phyloP scores from a whole-genome alignment of 2,888 invertebrate genomes.

The Eumacrocentrus americanus region DNA sequence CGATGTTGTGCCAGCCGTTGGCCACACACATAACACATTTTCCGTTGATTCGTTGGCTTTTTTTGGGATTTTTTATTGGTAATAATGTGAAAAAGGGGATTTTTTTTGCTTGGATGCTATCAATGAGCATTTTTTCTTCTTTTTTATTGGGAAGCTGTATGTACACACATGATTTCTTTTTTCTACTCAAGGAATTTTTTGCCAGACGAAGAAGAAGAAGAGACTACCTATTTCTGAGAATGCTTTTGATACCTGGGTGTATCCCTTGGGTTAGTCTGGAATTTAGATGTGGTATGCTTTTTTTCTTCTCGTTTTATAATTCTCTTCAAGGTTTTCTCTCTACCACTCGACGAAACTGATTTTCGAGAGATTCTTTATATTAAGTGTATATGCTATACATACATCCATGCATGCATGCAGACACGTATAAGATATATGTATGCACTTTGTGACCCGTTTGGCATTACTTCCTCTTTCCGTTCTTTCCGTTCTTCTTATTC shows the following conservation, averaged over 20 bases:
- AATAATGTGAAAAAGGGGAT: too few relatives aligned
- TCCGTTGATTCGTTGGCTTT: too few relatives aligned
- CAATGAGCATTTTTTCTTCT: too few relatives aligned
- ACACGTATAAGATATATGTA: neutral
- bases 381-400: neutral
- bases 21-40: too few relatives aligned
- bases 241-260: neutral
- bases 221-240: too few relatives aligned
- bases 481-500: neutral
- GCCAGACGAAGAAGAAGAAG: too few relatives aligned
- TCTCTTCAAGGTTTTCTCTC: neutral
- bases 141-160: too few relatives aligned
- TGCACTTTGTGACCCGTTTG: slow-evolving; percentile 7
- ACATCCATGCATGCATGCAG: neutral
- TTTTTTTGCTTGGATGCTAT: too few relatives aligned
- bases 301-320: neutral
- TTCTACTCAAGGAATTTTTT: too few relatives aligned
- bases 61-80: too few relatives aligned
- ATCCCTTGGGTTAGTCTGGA: slow-evolving; percentile 18
- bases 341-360: neutral
- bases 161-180: too few relatives aligned
- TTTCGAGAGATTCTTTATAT: slow-evolving; percentile 3
- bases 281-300: slow-evolving; percentile 17
- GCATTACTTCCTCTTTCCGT: neutral
- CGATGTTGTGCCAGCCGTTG: too few relatives aligned